phyloP scores from a whole-genome alignment of 2,113 vertebrate genomes.

The Tauraco erythrolophus region DNA sequence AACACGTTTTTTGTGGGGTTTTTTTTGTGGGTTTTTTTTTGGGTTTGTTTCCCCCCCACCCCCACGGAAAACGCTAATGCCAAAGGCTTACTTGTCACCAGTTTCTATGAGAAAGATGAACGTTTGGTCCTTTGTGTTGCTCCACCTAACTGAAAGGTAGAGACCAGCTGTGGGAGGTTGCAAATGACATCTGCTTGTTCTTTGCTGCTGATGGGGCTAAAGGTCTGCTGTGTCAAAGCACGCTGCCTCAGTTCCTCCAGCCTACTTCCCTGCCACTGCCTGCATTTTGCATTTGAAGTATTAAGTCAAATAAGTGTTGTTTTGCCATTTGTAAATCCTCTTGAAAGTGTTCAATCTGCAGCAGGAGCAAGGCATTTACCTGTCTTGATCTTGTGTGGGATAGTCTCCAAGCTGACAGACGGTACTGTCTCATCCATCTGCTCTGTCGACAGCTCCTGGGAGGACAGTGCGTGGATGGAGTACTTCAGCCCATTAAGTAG shows the following conservation, averaged over 20 bases:
- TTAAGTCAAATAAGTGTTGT: neutral
- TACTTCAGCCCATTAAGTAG: constrained; percentile 5
- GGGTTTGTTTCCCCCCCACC: too few species aligned
- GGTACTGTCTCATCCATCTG: constrained; percentile 33
- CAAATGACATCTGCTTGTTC: neutral
- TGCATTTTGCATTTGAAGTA: neutral
- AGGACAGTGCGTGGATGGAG: neutral
- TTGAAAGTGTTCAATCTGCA: constrained; percentile 8
- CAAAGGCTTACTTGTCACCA: neutral
- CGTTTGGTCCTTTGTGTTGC: neutral
- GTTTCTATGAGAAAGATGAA: neutral
- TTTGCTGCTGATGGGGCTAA: neutral
- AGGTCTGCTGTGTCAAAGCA: neutral
- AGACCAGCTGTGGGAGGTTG: neutral
- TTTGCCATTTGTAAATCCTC: constrained; percentile 21
- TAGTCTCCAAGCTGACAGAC: constrained; percentile 54
- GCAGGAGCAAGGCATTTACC: constrained; percentile 13
- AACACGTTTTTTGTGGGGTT: neutral
- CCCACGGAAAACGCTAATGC: rapidly evolving
- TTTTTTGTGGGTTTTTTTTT: too few species aligned
- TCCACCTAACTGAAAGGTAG: neutral
- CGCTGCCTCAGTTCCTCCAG: neutral
- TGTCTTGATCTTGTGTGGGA: constrained; percentile 9
- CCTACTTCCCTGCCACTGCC: neutral
- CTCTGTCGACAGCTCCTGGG: neutral